Evolutionary conservation across 1,140 invertebrate species (phyloP).

Genomic region (Ceratosolen fusciceps): DNA sequence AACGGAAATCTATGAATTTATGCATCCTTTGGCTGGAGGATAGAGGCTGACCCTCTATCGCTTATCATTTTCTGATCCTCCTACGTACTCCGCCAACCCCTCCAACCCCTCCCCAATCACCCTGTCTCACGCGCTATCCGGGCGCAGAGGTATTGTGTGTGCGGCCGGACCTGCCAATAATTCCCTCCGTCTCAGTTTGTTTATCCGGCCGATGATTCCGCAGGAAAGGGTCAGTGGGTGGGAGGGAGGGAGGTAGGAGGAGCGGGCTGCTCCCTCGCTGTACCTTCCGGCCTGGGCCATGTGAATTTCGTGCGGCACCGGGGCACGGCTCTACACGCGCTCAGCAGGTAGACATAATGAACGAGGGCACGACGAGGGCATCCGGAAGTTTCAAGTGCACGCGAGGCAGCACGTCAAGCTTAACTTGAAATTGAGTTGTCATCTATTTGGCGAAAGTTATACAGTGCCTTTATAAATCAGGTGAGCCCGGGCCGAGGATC

Average conservation of each 20-base stretch:
- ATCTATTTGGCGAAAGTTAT: conserved; percentile 67
- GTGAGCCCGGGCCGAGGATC: conserved; percentile 44
- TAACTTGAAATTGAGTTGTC: conserved; percentile 72
- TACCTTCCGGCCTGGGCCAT: background rate
- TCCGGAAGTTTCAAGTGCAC: conserved; percentile 65
- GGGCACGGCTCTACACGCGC: background rate
- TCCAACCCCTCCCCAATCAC: background rate
- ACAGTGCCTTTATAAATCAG: conserved; percentile 65
- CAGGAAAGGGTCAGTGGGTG: too few species aligned
- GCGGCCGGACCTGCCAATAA: background rate
- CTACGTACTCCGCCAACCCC: too few species aligned
- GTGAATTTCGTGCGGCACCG: conserved; percentile 19
- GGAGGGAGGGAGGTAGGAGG: too few species aligned
- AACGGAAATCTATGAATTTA: too few species aligned
- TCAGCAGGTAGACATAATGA: background rate
- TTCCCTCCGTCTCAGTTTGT: background rate
- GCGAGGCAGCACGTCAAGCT: conserved; percentile 67
- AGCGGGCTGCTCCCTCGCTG: too few species aligned
- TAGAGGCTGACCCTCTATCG: too few species aligned
- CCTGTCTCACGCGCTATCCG: background rate
- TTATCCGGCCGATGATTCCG: background rate
- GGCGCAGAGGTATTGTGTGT: background rate
- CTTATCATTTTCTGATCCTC: background rate
- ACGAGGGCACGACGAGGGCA: conserved; percentile 25
- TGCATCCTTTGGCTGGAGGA: too few species aligned